Conservation (phyloP, 2,888 invertebrate species). For the Ptychoptera albimana region DNA sequence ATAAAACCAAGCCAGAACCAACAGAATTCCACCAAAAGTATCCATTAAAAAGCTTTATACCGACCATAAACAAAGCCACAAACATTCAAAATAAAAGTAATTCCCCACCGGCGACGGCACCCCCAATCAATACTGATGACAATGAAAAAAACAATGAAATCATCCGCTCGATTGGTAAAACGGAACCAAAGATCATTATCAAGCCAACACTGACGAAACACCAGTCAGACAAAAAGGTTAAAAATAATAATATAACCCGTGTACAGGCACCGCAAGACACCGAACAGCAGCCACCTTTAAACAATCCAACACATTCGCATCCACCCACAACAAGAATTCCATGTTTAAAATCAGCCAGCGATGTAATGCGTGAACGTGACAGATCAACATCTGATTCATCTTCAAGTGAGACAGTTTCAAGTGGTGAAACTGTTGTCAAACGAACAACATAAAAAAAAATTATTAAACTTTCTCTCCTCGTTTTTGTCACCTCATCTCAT, state of each 20-base stretch:
- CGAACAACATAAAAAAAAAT: too few species aligned
- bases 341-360: too few species aligned
- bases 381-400: conserved; percentile 11
- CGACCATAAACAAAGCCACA: conserved; percentile 4
- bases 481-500: too few species aligned
- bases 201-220: conserved; percentile 5
- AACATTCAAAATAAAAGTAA: conserved; percentile 12
- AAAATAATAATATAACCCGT: not conserved
- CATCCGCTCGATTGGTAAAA: conserved; percentile 5
- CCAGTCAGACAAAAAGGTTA: not conserved
- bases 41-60: not conserved
- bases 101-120: conserved; percentile 8
- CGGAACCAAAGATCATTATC: conserved; percentile 9
- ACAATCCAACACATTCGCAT: too few species aligned
- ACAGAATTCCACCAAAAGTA: conserved; percentile 3
- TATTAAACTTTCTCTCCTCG: too few species aligned
- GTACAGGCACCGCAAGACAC: too few species aligned
- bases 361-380: too few species aligned
- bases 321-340: too few species aligned
- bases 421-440: conserved; percentile 24
- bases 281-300: too few species aligned
- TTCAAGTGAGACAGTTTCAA: conserved; percentile 16
- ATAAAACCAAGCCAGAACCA: not conserved
- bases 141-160: conserved; percentile 6
- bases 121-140: conserved; percentile 4